Conservation (phyloP, 2,888 invertebrate species). For the Rhyacophila evoluta region DNA sequence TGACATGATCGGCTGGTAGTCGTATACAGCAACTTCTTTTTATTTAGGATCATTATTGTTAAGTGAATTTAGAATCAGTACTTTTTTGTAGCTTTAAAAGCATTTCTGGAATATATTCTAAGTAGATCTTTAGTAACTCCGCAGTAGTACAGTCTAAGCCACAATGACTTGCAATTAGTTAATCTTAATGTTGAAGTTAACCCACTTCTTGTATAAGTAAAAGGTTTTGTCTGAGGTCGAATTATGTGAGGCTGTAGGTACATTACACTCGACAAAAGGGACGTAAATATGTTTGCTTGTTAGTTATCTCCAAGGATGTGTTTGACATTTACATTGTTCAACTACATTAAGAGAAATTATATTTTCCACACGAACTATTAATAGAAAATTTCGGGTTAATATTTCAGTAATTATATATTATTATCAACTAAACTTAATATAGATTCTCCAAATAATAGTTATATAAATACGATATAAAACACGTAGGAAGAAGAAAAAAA, state of each 20-base stretch:
- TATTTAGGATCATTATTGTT: too few relatives aligned
- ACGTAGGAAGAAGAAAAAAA: too few relatives aligned
- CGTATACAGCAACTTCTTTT: too few relatives aligned
- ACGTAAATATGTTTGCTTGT: not conserved
- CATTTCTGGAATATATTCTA: too few relatives aligned
- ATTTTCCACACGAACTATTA: not conserved
- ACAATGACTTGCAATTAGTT: conserved; percentile 19
- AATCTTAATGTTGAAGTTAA: not conserved
- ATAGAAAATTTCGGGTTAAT: not conserved
- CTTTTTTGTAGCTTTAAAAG: too few relatives aligned
- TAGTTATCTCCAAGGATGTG: not conserved
- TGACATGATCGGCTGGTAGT: too few relatives aligned
- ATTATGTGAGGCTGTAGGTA: conserved; percentile 5
- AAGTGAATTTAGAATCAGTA: too few relatives aligned
- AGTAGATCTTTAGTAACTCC: not conserved
- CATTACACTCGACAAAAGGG: not conserved
- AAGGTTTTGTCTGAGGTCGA: not conserved
- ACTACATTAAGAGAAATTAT: not conserved
- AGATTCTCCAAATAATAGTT: too few relatives aligned
- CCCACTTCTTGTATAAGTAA: conserved; percentile 4
- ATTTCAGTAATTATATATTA: too few relatives aligned
- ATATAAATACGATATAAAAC: too few relatives aligned
- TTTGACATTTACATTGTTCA: not conserved
- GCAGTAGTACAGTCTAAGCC: not conserved
- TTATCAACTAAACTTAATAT: too few relatives aligned